Evolutionary conservation across 2,797 vertebrate species (phyloP).

Genomic region (Peromyscus nudipes): DNA sequence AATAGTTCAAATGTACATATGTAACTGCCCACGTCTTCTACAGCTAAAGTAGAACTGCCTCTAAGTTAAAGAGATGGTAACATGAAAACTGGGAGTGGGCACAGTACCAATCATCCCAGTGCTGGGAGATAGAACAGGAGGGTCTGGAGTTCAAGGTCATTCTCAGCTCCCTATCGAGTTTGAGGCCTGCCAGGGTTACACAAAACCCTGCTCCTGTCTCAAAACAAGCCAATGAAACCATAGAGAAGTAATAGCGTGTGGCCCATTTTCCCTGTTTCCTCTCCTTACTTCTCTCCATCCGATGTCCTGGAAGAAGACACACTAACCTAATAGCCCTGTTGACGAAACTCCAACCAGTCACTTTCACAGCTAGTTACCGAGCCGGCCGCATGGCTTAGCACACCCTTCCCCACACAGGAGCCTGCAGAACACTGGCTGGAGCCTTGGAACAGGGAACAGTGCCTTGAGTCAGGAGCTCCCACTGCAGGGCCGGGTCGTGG

Average conservation of each 20-base stretch:
- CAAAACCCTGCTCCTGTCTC: neutral
- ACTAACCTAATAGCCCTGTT: neutral
- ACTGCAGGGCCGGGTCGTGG: neutral
- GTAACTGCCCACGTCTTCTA: neutral
- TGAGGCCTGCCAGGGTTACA: neutral
- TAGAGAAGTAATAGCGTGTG: neutral
- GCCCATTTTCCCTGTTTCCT: neutral
- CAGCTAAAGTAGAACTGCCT: neutral
- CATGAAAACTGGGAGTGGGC: neutral
- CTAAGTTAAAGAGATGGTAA: neutral
- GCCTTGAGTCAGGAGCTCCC: neutral
- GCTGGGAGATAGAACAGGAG: neutral
- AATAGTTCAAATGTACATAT: neutral
- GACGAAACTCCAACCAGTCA: neutral
- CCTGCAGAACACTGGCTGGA: neutral
- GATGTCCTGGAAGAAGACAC: neutral
- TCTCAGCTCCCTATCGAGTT: neutral
- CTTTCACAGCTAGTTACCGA: neutral
- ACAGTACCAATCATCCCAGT: neutral
- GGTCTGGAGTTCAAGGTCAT: neutral
- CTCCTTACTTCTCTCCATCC: neutral
- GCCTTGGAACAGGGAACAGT: neutral
- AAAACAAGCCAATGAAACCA: neutral
- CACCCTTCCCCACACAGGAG: neutral
- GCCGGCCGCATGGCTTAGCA: neutral